phyloP scores from a whole-genome alignment of 2,797 vertebrate species.

The Cyprinella venusta region DNA sequence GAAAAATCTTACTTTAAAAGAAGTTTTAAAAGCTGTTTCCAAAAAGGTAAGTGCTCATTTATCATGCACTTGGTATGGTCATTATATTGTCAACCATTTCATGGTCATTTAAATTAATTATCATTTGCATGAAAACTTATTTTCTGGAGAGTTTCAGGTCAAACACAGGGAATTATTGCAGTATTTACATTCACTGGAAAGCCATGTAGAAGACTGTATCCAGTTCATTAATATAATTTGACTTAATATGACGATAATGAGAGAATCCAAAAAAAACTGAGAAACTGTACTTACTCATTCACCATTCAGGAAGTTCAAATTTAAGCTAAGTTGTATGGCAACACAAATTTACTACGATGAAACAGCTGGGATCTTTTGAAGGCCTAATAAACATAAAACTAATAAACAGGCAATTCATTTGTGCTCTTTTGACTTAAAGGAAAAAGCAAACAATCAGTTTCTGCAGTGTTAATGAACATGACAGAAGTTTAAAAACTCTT shows the following conservation, averaged over 20 bases:
- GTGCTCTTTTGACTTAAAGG: not conserved
- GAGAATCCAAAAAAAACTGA: not conserved
- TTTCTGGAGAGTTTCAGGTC: not conserved
- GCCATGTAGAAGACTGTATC: not conserved
- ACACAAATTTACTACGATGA: not conserved
- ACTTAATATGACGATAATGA: not conserved
- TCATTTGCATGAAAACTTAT: not conserved
- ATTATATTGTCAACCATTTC: not conserved
- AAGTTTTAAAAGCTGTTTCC: not conserved
- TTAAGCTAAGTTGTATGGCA: not conserved
- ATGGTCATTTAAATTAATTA: not conserved
- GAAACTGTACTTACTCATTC: not conserved
- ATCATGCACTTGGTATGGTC: not conserved
- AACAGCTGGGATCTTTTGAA: not conserved
- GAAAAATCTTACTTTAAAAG: conserved; percentile 10
- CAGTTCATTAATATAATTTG: not conserved
- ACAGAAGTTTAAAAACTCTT: not conserved
- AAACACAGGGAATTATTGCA: not conserved
- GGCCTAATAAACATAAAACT: not conserved
- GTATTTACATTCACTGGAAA: not conserved
- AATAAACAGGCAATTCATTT: not conserved
- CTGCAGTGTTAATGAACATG: not conserved
- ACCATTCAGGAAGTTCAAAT: not conserved
- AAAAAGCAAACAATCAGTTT: not conserved
- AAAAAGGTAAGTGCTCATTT: conserved; percentile 34